Evolutionary conservation across 2,888 invertebrate genomes (phyloP).

Genomic region (Onthophagus sagittarius): DNA sequence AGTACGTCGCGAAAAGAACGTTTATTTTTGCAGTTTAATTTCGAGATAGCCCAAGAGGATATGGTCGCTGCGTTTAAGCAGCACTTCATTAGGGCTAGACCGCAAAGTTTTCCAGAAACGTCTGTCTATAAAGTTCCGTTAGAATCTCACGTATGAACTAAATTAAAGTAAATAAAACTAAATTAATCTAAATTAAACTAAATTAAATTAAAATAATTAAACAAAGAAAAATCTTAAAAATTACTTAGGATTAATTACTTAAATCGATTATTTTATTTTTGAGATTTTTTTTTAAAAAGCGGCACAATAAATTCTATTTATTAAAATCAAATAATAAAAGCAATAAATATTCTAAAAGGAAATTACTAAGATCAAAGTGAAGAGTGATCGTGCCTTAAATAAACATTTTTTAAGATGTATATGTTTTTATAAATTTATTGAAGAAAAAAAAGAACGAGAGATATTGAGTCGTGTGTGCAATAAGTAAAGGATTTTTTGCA

Average conservation of each 20-base stretch:
- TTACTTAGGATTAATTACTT: too few relatives aligned
- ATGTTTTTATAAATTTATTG: neutral
- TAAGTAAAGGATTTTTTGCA: neutral
- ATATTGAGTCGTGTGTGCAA: neutral
- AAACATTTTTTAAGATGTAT: neutral
- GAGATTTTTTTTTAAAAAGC: neutral
- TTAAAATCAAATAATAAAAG: neutral
- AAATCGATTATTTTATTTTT: too few relatives aligned
- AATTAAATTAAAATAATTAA: too few relatives aligned
- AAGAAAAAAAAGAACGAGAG: neutral
- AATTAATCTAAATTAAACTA: too few relatives aligned
- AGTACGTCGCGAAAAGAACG: slow-evolving; percentile 48
- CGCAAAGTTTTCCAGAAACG: slow-evolving; percentile 54
- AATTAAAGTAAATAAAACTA: too few relatives aligned
- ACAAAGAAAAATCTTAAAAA: too few relatives aligned
- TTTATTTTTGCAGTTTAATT: slow-evolving; percentile 52
- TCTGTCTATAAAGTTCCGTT: slow-evolving; percentile 55
- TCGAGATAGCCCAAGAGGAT: slow-evolving; percentile 49
- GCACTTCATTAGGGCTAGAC: slow-evolving; percentile 51
- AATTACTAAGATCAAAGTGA: neutral
- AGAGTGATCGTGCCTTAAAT: neutral
- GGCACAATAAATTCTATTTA: neutral
- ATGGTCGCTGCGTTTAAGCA: slow-evolving; percentile 50
- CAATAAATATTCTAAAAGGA: neutral
- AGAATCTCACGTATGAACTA: slow-evolving; percentile 55